Evolutionary conservation across 2,888 invertebrate species (phyloP).

Genomic region (Salticus scenicus): DNA sequence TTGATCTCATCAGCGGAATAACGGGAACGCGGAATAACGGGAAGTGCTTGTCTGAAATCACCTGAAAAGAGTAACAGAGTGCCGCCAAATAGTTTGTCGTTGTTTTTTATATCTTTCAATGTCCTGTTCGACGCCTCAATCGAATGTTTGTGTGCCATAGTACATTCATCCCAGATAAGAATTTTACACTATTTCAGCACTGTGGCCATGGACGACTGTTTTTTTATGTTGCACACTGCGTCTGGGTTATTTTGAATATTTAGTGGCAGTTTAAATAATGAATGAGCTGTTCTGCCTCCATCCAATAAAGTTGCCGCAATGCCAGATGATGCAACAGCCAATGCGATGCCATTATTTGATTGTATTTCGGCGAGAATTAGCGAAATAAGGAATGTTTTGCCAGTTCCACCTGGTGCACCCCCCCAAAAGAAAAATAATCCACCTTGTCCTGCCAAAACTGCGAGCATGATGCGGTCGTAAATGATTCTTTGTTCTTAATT

Average conservation of each 20-base stretch:
- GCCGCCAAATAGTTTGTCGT: background rate
- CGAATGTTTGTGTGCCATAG: background rate
- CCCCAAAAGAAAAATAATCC: no score
- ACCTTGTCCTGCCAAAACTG: no score
- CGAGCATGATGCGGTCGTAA: no score
- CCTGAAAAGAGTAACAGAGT: background rate
- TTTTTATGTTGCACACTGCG: background rate
- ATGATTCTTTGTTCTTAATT: no score
- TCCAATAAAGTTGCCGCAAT: background rate
- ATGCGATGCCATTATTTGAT: background rate
- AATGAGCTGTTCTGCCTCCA: background rate
- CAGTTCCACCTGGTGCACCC: conserved; percentile 5
- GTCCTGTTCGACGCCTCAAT: background rate
- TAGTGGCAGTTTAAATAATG: background rate
- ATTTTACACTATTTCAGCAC: background rate
- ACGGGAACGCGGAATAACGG: background rate
- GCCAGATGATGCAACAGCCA: background rate
- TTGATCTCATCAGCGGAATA: no score
- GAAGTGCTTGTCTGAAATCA: background rate
- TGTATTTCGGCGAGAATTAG: background rate
- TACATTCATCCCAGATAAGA: background rate
- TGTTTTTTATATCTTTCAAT: background rate
- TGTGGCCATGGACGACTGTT: background rate
- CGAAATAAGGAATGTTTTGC: background rate
- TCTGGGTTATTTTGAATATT: background rate